Evolutionary conservation across 2,797 vertebrate species (phyloP).

Genomic region (Euthynnus affinis): DNA sequence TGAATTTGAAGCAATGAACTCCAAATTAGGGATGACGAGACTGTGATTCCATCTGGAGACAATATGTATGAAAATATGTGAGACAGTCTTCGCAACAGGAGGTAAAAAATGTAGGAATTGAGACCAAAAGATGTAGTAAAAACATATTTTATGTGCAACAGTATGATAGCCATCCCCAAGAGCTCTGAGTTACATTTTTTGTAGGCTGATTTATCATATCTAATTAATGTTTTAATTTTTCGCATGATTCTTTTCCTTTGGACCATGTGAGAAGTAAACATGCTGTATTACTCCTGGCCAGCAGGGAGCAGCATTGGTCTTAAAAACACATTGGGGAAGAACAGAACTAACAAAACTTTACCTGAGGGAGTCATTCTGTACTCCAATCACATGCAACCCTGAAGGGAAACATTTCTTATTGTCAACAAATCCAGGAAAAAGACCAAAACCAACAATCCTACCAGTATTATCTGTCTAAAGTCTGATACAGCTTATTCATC

Average conservation of each 20-base stretch:
- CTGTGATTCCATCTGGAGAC: slow-evolving; percentile 72
- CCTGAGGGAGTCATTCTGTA: background rate
- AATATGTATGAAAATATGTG: slow-evolving; percentile 67
- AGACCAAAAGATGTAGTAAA: slow-evolving; percentile 53
- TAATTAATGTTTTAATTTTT: background rate
- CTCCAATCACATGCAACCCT: background rate
- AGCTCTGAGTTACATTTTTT: background rate
- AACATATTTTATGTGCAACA: slow-evolving; percentile 30
- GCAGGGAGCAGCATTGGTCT: slow-evolving; percentile 63
- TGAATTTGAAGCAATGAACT: slow-evolving; percentile 34
- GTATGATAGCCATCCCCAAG: background rate
- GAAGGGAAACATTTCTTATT: background rate
- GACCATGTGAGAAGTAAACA: background rate
- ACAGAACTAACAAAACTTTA: background rate
- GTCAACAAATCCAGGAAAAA: no score
- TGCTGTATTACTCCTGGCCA: slow-evolving; percentile 40
- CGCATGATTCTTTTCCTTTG: background rate
- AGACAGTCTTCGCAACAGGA: slow-evolving; percentile 50
- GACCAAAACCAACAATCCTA: no score
- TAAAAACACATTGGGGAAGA: background rate
- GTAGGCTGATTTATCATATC: background rate
- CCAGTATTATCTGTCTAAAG: no score
- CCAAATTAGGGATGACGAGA: slow-evolving; percentile 38
- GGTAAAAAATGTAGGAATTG: slow-evolving; percentile 52
- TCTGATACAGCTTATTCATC: no score